Evolutionary conservation across 2,113 vertebrate genomes (phyloP).

Genomic region (Phyllostomus hastatus): DNA sequence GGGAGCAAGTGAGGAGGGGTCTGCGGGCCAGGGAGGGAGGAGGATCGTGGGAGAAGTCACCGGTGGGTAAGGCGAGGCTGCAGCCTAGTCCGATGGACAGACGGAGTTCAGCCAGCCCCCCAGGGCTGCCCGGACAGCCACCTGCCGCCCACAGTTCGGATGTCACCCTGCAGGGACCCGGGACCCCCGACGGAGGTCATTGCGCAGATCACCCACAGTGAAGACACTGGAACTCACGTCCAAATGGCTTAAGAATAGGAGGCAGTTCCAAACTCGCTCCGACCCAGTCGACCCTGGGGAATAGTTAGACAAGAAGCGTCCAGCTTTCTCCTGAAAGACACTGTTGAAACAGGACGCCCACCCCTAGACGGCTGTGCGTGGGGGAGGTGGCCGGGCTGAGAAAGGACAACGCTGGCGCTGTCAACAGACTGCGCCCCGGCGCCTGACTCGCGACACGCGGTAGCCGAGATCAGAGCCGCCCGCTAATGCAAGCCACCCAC

Average conservation of each 20-base stretch:
- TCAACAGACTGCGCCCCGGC: conserved; percentile 65
- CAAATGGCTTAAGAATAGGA: no score
- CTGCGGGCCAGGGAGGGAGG: neutral
- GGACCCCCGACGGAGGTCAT: no score
- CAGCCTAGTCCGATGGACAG: no score
- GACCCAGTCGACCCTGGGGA: neutral
- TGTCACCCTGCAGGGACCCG: no score
- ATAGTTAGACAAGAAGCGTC: conserved; percentile 16
- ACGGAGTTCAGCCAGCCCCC: neutral
- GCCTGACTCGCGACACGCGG: conserved; percentile 66
- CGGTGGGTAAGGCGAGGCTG: neutral
- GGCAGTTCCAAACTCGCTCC: no score
- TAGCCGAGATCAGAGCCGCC: conserved; percentile 71
- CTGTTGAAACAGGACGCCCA: conserved; percentile 13
- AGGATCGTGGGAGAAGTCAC: neutral
- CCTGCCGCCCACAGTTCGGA: no score
- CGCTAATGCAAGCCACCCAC: conserved; percentile 81
- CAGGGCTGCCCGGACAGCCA: no score
- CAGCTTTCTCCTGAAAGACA: conserved; percentile 60
- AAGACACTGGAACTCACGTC: no score
- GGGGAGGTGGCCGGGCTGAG: conserved; percentile 32
- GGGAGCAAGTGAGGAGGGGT: neutral
- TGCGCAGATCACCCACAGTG: no score
- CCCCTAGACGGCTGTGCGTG: neutral
- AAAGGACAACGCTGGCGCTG: conserved; percentile 46